These are phyloP conservation scores for Leucoraja ocellata DNA, from an alignment of 2,797 vertebrate species.

Conservation along the genomic window DNA sequence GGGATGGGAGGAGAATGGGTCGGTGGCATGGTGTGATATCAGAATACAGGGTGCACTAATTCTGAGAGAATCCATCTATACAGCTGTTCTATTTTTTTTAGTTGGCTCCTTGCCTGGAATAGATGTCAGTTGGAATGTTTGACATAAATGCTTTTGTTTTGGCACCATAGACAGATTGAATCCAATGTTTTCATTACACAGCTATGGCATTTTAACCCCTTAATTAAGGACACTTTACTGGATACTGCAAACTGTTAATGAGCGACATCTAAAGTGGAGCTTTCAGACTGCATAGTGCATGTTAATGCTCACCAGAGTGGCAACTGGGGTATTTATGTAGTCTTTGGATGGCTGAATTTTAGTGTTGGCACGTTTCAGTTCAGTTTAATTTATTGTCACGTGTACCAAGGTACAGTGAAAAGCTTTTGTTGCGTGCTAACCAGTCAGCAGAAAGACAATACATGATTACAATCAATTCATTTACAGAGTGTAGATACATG, in stretches of 20 bases:
- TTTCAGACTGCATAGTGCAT: neutral
- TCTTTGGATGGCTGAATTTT: neutral
- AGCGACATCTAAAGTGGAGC: neutral
- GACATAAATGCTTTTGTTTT: slow-evolving; percentile 3
- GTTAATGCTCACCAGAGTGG: neutral
- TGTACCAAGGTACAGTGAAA: too few relatives aligned
- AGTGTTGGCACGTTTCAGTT: neutral
- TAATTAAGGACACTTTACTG: neutral
- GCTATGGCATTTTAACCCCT: slow-evolving; percentile 3
- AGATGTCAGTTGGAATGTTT: slow-evolving; percentile 10
- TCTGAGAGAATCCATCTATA: too few relatives aligned
- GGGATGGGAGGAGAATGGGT: neutral
- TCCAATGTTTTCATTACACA: slow-evolving; percentile 23
- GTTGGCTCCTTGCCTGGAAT: slow-evolving; percentile 9
- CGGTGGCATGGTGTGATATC: too few relatives aligned
- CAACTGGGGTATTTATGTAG: too few relatives aligned
- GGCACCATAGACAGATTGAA: neutral
- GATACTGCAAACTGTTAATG: neutral
- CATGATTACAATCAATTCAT: too few relatives aligned
- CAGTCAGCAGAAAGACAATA: too few relatives aligned
- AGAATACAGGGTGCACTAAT: neutral
- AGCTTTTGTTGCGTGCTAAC: too few relatives aligned
- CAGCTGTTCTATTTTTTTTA: too few relatives aligned
- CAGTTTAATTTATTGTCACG: too few relatives aligned
- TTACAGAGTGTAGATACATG: too few relatives aligned